A percentile compares a stretch with the other conserved stretches of the same genome.
phyloP scores from a whole-genome alignment of 2,888 invertebrate genomes.

The Scotopteryx bipunctaria region DNA sequence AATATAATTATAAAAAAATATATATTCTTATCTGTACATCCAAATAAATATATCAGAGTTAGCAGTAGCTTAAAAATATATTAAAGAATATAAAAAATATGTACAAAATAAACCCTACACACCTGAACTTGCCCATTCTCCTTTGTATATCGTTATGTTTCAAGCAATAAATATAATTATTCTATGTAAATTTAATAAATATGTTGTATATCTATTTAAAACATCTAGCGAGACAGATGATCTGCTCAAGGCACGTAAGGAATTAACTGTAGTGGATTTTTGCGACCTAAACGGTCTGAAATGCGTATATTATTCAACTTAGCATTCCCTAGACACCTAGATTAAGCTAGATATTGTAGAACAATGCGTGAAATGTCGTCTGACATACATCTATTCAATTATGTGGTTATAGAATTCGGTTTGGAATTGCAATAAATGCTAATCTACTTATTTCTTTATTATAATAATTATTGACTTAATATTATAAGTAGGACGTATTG shows the following conservation, averaged over 20 bases:
- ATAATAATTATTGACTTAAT: background rate
- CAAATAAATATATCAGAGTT: slow-evolving; percentile 17
- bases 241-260: slow-evolving; percentile 79
- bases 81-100: slow-evolving; percentile 7
- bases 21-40: slow-evolving; percentile 16
- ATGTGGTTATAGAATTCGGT: background rate
- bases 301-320: slow-evolving; percentile 57
- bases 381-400: slow-evolving; percentile 36
- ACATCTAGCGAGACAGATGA: slow-evolving; percentile 53
- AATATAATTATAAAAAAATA: background rate
- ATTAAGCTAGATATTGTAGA: slow-evolving; percentile 65
- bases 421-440: background rate
- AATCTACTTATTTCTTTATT: background rate
- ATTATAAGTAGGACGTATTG: background rate
- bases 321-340: slow-evolving; percentile 66
- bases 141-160: slow-evolving; percentile 30
- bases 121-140: slow-evolving; percentile 33
- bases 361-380: slow-evolving; percentile 43
- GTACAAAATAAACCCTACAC: slow-evolving; percentile 19
- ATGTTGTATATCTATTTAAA: slow-evolving; percentile 43
- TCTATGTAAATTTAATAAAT: slow-evolving; percentile 37
- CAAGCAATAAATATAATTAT: slow-evolving; percentile 39
- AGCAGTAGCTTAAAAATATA: slow-evolving; percentile 12
- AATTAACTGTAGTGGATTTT: slow-evolving; percentile 71
- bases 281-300: slow-evolving; percentile 45